Evolutionary conservation across 2,113 vertebrate genomes (phyloP).

Genomic region (Tichodroma muraria): DNA sequence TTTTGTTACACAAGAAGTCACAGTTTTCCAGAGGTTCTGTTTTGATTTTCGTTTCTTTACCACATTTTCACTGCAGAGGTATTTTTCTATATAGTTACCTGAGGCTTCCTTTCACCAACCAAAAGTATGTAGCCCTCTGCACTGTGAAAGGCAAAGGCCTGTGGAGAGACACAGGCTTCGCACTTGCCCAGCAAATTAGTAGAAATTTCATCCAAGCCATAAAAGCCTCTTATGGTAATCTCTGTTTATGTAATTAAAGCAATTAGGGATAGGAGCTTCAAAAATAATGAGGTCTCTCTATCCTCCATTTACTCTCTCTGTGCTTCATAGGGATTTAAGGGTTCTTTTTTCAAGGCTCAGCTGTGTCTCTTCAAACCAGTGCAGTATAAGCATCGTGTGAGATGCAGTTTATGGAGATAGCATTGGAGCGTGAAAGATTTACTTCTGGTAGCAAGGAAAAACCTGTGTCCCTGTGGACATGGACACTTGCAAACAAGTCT

Average conservation of each 20-base stretch:
- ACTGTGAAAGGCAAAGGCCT: slow-evolving; percentile 52
- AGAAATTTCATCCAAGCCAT: slow-evolving; percentile 67
- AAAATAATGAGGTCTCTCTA: slow-evolving; percentile 17
- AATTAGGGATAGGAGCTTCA: slow-evolving; percentile 38
- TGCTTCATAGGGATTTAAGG: slow-evolving; percentile 15
- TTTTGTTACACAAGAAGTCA: neutral
- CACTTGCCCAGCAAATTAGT: slow-evolving; percentile 41
- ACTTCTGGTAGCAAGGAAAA: slow-evolving; percentile 13
- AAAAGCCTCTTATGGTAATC: slow-evolving; percentile 56
- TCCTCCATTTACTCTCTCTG: slow-evolving; percentile 14
- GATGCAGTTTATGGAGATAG: slow-evolving; percentile 7
- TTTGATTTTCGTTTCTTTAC: neutral
- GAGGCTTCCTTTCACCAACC: slow-evolving; percentile 49
- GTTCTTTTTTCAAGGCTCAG: slow-evolving; percentile 44
- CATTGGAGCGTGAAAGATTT: slow-evolving; percentile 24
- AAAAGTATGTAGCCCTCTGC: slow-evolving; percentile 44
- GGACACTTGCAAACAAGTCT: slow-evolving; percentile 39
- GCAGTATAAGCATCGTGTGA: neutral
- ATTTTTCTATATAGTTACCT: slow-evolving; percentile 20
- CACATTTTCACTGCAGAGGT: neutral
- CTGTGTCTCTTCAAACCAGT: slow-evolving; percentile 43
- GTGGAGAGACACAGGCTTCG: neutral
- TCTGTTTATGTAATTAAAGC: slow-evolving; percentile 60
- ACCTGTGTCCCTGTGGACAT: neutral
- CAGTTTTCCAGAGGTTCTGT: neutral